Conservation (phyloP, 2,797 vertebrate genomes). For the Remorina albescens region DNA sequence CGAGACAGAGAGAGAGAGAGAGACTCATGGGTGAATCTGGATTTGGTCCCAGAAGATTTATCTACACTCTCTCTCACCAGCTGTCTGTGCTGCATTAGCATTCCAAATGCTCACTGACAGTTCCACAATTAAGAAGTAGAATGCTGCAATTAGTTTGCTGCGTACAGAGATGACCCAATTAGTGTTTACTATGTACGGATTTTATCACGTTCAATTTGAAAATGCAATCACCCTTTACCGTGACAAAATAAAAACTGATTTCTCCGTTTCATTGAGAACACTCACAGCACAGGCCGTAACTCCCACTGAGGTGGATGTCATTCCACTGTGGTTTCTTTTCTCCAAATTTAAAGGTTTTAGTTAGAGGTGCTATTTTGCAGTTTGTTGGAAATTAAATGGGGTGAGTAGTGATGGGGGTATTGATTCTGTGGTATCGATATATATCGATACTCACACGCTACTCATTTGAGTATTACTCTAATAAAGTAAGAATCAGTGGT, state of each 20-base stretch:
- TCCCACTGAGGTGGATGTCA: neutral
- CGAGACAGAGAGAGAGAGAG: neutral
- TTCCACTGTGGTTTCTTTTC: neutral
- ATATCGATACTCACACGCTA: too few species aligned
- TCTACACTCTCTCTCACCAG: slow-evolving; percentile 72
- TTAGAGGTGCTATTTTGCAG: neutral
- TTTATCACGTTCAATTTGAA: slow-evolving; percentile 65
- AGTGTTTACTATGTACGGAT: slow-evolving; percentile 70
- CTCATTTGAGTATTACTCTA: too few species aligned
- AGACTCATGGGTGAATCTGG: slow-evolving; percentile 69
- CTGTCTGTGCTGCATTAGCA: slow-evolving; percentile 76
- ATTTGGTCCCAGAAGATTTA: slow-evolving; percentile 74
- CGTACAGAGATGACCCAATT: slow-evolving; percentile 76
- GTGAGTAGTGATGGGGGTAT: too few species aligned
- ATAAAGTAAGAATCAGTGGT: too few species aligned
- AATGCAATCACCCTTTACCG: slow-evolving; percentile 45
- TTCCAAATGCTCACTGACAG: slow-evolving; percentile 76
- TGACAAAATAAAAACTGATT: slow-evolving; percentile 10
- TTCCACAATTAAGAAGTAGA: slow-evolving; percentile 82
- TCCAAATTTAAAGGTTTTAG: neutral
- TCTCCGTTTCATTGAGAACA: slow-evolving; percentile 9
- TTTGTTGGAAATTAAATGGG: slow-evolving; percentile 1
- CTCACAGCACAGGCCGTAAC: neutral
- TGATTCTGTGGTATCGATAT: too few species aligned
- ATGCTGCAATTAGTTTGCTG: slow-evolving; percentile 76